Conservation (phyloP, 2,797 vertebrate genomes). For the Cossypha heuglini region DNA sequence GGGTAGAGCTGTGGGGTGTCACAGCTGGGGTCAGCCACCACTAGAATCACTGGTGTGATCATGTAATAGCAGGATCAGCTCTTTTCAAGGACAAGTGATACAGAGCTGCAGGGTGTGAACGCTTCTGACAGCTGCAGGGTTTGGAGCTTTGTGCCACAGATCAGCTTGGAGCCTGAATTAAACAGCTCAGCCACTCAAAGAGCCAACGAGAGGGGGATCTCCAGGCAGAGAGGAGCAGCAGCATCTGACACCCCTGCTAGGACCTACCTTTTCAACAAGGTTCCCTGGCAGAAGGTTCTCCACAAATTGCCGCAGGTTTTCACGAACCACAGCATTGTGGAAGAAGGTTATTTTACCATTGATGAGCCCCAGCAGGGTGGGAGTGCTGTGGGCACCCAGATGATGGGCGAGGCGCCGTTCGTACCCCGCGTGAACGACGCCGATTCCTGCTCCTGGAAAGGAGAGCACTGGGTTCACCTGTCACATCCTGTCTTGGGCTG, state of each 20-base stretch:
- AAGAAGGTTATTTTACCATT: slow-evolving; percentile 93
- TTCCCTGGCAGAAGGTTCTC: slow-evolving; percentile 92
- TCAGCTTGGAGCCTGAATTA: neutral
- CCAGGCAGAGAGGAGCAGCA: neutral
- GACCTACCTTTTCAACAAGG: slow-evolving; percentile 88
- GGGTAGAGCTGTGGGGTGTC: neutral
- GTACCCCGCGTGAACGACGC: slow-evolving; percentile 91
- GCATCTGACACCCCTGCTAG: rapidly evolving
- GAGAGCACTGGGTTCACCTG: neutral
- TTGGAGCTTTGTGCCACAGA: neutral
- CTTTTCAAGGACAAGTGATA: neutral
- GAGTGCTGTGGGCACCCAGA: slow-evolving; percentile 92
- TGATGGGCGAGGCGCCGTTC: slow-evolving; percentile 92
- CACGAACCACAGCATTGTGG: slow-evolving; percentile 87
- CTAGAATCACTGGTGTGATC: neutral
- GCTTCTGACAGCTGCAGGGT: neutral
- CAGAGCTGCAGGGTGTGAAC: rapidly evolving
- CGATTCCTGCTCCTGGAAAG: slow-evolving; percentile 88
- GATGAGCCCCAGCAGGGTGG: slow-evolving; percentile 90
- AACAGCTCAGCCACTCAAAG: neutral
- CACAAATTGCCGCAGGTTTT: slow-evolving; percentile 91
- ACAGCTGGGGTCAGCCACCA: neutral
- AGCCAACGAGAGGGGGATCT: neutral
- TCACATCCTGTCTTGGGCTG: neutral
- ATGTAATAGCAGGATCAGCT: rapidly evolving